Evolutionary conservation across 2,888 invertebrate genomes (phyloP), one percentile per base, ranked within the genome.

Genomic region (Cephus rjabovi): DNA sequence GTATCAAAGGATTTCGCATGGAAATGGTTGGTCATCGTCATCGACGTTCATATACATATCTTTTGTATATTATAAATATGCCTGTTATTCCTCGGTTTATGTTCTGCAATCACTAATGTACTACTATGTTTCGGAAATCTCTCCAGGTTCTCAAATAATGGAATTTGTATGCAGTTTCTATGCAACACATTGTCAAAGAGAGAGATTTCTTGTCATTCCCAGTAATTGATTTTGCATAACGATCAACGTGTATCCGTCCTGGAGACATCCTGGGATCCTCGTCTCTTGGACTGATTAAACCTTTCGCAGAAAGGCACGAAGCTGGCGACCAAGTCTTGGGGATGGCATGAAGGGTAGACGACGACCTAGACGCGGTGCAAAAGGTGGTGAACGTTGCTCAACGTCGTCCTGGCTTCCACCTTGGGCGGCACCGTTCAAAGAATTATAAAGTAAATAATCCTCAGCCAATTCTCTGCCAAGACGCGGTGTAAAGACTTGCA

Each of bases 401-500:
- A 92, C 85, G 23, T 90, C 83, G 73, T 91, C 89, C 78, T 89
- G 80, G 79, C 82, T 78, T 81, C 75, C 84, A 78, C 79, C 84
- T 12, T 79, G 82, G 74, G 77, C 77, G 76, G 81, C 77, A 1
- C 84, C 80, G 33, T 84, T 83, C 56, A 56, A 56, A 56, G 56
- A 56, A 78, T 86, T 86, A 11, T 80, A 82, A 33, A 84, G 79
- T 11, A 84, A 75, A 12, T 73, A 77, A 11, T 88, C 87, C 76
- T 90, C 89, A 1, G 84, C 83, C 33, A 89, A 87, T 76, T 90
- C 90, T 33, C 91, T 89, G 3, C 92, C 92, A 40, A 90, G 81
- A 31, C 92, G 90, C 3, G 92, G 92, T 0, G 90, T 92, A 82
- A 93, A 93, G 77, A 79, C 79, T 73, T 90, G 91, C 30, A 91